Base-by-base conservation (phyloP, 2,797 vertebrate species). In the Chelmon rostratus region DNA sequence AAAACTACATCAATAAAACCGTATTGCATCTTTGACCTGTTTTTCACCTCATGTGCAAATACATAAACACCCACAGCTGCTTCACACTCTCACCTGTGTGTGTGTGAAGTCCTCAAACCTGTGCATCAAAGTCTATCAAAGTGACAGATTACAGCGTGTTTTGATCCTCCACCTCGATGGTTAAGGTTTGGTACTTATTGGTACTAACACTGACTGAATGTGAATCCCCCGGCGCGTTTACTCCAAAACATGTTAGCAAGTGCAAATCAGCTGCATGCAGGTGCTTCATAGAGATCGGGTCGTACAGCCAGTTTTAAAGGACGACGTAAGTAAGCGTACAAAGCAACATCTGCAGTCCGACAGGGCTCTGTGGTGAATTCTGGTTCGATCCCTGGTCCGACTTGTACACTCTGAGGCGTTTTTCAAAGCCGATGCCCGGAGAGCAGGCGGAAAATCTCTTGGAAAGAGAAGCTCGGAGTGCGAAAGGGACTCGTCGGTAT, bases 1-100 rank as follows among this genome's bases (percentile, higher is more conserved):
- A 49, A 49, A 68, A 69, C 46, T 3, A 28, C 44, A 28, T 81
- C 59, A 54, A 58, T 82, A 71, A 66, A 77, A 64, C 46, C 44
- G 19, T 64, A 76, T 76, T 11, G 23, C n/a, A 23, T 74, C 28
- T 42, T 2, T 79, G 62, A 75, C 71, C 72, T 76, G 40, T 18
- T 61, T 68, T 53, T n/a, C 28, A 23, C 2, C 35, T 2, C 16
- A 4, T 52, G 13, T 49, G 37, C n/a, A 47, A 16, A 8, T 8
- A 62, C 19, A 54, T 1, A 35, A 28, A 40, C 44, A 72, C 62
- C 16, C 13, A 10, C 12, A 9, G n/a, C 38, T 28, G 37, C 46
- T 44, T 33, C 42, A 66, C 52, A 37, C 23, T 19, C 2, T 1
- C 6, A 33, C 12, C 53, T n/a, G 25, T 40, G 25, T 49, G 25